These are phyloP conservation scores for Lasioglossum leucozonium DNA, from an alignment of 2,888 invertebrate genomes.

Conservation along the genomic window DNA sequence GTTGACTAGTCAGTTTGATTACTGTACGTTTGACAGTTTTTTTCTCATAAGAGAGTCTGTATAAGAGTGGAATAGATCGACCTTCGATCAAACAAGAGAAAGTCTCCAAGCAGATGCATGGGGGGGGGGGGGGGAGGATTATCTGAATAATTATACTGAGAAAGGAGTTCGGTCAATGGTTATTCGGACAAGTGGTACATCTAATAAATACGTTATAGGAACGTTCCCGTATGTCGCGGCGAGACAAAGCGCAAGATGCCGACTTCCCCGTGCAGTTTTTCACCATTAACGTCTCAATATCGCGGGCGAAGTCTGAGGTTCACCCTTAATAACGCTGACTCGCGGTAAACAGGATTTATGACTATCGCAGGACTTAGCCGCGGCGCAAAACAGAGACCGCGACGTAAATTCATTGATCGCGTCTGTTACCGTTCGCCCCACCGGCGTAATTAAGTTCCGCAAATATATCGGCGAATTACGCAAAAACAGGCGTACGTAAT, in stretches of 20 bases:
- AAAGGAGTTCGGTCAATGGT: not conserved
- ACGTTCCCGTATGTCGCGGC: not conserved
- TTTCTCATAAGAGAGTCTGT: no score
- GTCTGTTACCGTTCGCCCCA: constrained; percentile 29
- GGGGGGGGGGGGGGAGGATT: no score
- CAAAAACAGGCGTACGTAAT: constrained; percentile 45
- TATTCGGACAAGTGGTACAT: not conserved
- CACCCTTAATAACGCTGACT: constrained; percentile 16
- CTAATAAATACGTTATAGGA: not conserved
- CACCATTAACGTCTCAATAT: constrained; percentile 18
- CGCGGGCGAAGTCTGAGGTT: not conserved
- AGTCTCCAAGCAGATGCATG: not conserved
- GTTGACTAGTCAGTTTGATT: no score
- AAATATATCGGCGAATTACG: constrained; percentile 60
- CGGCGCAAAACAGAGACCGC: constrained; percentile 28
- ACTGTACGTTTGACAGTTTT: no score
- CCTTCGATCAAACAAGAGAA: not conserved
- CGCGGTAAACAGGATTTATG: constrained; percentile 42
- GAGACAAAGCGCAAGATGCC: not conserved
- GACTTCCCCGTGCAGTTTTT: not conserved
- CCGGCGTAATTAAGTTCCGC: constrained; percentile 52
- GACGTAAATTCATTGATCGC: constrained; percentile 48
- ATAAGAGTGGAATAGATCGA: not conserved
- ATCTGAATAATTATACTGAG: not conserved
- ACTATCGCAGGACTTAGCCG: constrained; percentile 33